Base-by-base conservation (phyloP, 2,888 invertebrate species). In the Calliphora vomitoria region DNA sequence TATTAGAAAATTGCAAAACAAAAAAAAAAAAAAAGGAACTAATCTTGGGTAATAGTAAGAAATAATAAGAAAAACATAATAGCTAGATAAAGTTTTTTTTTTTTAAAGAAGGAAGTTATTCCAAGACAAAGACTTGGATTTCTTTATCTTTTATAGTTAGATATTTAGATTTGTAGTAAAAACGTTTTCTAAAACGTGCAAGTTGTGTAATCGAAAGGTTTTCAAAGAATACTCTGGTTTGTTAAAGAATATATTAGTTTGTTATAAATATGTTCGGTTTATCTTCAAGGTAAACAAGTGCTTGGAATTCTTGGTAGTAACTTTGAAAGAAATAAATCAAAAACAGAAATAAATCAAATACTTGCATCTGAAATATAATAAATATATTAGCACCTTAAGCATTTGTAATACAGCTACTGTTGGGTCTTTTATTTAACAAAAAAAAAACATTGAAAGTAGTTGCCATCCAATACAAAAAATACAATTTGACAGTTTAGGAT, bases 11-110 rank as follows among this genome's bases (percentile, higher is more conserved):
- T 25, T 25, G n/a, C 44, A 71, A 38, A 25, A 1, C 44, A 71
- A 38, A 25, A 1, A 25, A 25, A 25, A 13, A 50, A 62, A 62
- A 71, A 31, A 53, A 47, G 44, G 53, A 83, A 83, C 83, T 78
- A 64, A 83, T 78, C 55, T 78, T 78, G 64, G 20, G 35, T 81
- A 81, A 64, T 66, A 81, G 62, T 44, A 20, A 6, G 25, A 80
- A 71, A 60, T 18, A 71, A 80, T 25, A 25, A 44, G 31, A 41
- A 44, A 68, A 68, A 68, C 38, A 18, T 53, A 38, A 66, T 35
- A 35, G 60, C 20, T 64, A 66, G 13, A 64, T 31, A 64, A 64
- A 74, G 41, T 53, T 66, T 38, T 80, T 1, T 25, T 55, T 50
- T 69, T 5, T 31, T 3, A 31, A 55, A 13, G 11, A 41, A 62